Conservation (phyloP, 2,113 vertebrate species). For the Sinocyclocheilus anshuiensis region DNA sequence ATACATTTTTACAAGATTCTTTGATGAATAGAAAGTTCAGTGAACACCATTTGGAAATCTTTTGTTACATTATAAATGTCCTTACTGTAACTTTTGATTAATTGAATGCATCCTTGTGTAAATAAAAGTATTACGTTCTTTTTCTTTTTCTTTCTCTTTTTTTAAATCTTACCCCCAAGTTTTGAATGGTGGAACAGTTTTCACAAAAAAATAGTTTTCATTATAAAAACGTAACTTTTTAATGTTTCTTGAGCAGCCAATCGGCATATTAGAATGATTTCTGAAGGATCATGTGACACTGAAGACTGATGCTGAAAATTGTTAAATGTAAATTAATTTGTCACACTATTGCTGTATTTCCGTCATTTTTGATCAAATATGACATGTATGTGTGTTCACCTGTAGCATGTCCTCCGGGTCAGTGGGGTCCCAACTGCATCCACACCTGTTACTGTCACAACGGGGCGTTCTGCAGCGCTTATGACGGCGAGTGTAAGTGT, state of each 20-base stretch:
- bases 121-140: not conserved
- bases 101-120: not conserved
- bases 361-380: not conserved
- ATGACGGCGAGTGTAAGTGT: slow-evolving; percentile 96
- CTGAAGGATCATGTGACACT: not conserved
- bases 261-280: not conserved
- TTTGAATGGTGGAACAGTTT: too few species aligned
- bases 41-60: not conserved
- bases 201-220: too few species aligned
- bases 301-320: not conserved
- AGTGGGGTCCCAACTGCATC: slow-evolving; percentile 97
- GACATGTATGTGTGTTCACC: slow-evolving; percentile 40
- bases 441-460: slow-evolving; percentile 98
- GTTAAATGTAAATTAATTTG: not conserved
- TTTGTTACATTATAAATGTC: not conserved
- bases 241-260: not conserved
- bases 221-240: too few species aligned
- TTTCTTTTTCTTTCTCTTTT: too few species aligned
- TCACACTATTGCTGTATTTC: not conserved
- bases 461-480: slow-evolving; percentile 92
- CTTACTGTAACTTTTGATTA: not conserved
- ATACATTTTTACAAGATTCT: too few species aligned
- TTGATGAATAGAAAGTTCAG: not conserved
- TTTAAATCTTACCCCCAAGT: too few species aligned
- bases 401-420: slow-evolving; percentile 89